Percentiles rank a stretch among this genome's conserved stretches.
phyloP scores from a whole-genome alignment of 2,797 vertebrate genomes.

The Trichosurus vulpecula region DNA sequence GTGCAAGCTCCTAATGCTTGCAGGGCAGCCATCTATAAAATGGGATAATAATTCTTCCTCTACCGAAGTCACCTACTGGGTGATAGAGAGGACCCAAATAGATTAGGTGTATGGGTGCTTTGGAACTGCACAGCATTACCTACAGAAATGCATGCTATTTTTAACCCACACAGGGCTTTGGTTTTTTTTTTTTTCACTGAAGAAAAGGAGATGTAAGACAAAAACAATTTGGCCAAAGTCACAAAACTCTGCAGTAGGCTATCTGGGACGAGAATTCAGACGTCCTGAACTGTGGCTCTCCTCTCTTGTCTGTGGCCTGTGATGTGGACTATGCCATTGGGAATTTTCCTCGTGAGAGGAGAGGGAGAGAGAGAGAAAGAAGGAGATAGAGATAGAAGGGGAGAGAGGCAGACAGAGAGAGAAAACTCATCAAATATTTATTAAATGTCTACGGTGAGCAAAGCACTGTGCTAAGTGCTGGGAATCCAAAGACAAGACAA shows the following conservation, averaged over 20 bases:
- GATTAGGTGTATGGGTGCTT: not conserved
- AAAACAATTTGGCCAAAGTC: not conserved
- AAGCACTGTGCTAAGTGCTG: not conserved
- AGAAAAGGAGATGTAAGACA: not conserved
- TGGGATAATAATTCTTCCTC: not conserved
- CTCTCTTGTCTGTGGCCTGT: not conserved
- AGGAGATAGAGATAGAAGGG: not conserved
- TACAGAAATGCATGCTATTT: not conserved
- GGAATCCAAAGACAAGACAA: not conserved
- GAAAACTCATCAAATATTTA: not conserved
- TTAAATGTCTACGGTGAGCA: not conserved
- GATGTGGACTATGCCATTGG: not conserved
- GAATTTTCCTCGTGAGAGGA: not conserved
- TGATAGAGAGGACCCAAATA: not conserved
- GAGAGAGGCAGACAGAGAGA: not conserved
- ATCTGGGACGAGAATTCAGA: not conserved
- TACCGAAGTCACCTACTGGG: too few relatives aligned
- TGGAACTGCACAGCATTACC: not conserved
- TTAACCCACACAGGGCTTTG: not conserved
- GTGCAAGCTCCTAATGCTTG: not conserved
- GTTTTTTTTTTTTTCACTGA: not conserved
- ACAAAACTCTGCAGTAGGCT: not conserved
- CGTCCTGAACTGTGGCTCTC: not conserved
- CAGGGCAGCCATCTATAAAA: not conserved
- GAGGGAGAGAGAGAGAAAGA: too few relatives aligned